Base-by-base conservation (phyloP, 2,888 invertebrate genomes). In the Coremacera marginata region DNA sequence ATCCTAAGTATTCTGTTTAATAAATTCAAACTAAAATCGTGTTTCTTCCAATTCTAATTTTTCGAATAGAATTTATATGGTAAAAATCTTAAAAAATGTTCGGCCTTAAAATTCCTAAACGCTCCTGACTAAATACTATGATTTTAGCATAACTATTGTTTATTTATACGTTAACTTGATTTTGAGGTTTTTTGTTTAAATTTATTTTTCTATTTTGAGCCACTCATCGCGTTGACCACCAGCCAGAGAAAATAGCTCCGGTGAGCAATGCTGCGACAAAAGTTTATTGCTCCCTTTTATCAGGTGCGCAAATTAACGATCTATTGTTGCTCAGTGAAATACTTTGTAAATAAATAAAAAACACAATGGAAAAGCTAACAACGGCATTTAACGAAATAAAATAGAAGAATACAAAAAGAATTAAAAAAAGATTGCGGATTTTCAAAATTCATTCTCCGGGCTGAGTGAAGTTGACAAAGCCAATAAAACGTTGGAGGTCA, bases 271-370 rank as follows among this genome's bases (percentile, higher is more conserved):
- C 8, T 68, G 51, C 27, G 44, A 0, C 68, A 76, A 76, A 63
- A 71, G 63, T 71, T 70, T 76, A 71, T 71, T 76, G 71, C 76
- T 76, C 71, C 71, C 76, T 70, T 76, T 70, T 51, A 37, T 67
- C 34, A 51, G 62, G 51, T 22, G 34, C 25, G 55, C 34, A 60
- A 27, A 19, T 16, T 16, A 19, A 34, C 25, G 49, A 67, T 57
- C 22, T 34, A 34, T 34, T 9, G 31, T 16, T n/a, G 16, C n/a
- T 51, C 25, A 31, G 16, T 8, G 31, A 55, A 44, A 37, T 37
- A 67, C 11, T 37, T 37, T 19, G 49, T 68, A 22, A 51, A 25
- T 67, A 75, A 72, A 72, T 68, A 75, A 78, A 51, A 70, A 34
- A 55, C 52, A 75, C 51, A 75, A 11, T 44, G n/a, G 34, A 63